phyloP scores from a whole-genome alignment of 2,113 vertebrate species.

The Mormyrus lacerda region DNA sequence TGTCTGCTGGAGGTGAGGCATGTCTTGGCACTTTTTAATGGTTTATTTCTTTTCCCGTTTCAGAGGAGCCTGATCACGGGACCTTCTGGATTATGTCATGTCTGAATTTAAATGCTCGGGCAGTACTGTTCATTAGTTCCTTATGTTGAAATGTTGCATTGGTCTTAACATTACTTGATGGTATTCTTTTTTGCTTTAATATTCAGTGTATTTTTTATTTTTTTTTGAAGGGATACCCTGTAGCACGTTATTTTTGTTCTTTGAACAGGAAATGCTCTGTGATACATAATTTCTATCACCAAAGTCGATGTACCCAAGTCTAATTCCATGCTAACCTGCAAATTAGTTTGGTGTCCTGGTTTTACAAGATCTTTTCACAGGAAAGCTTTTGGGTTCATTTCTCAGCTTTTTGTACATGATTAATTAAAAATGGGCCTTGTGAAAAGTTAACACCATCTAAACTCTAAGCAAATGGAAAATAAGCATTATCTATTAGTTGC shows the following conservation, averaged over 20 bases:
- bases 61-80: background rate
- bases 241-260: background rate
- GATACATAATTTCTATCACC: background rate
- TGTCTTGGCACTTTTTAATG: background rate
- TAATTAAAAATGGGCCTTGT: background rate
- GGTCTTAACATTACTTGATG: constrained; percentile 3
- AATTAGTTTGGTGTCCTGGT: constrained; percentile 1
- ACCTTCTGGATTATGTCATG: background rate
- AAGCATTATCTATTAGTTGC: constrained; percentile 3
- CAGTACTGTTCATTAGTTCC: constrained; percentile 9
- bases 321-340: constrained; percentile 4
- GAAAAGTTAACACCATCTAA: background rate
- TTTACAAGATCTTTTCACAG: background rate
- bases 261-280: background rate
- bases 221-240: background rate
- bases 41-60: background rate
- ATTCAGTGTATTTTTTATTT: background rate
- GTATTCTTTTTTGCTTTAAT: background rate
- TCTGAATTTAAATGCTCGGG: background rate
- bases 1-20: background rate
- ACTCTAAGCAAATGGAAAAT: background rate
- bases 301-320: background rate
- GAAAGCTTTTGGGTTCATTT: background rate
- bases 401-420: background rate
- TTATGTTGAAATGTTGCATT: background rate